Percentiles rank a stretch among this genome's conserved stretches.
These are phyloP conservation scores for Sciurus niger DNA, from an alignment of 2,113 vertebrate genomes.

Conservation along the genomic window DNA sequence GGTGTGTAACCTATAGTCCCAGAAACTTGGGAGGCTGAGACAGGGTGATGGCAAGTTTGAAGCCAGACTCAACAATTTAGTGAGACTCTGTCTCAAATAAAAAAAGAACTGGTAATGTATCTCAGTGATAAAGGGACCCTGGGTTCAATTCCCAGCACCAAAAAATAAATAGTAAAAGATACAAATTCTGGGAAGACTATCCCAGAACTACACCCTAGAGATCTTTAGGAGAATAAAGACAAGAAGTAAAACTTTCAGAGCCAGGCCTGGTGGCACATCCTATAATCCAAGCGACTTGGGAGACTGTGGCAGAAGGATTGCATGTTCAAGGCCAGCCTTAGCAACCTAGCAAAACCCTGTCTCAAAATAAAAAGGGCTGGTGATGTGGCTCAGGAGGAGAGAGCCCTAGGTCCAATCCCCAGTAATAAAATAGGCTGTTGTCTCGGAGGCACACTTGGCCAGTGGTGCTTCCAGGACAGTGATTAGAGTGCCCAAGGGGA, in stretches of 20 bases:
- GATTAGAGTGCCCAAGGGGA: background rate
- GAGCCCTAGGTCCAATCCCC: background rate
- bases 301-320: background rate
- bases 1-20: too few species aligned
- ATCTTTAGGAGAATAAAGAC: background rate
- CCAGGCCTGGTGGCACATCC: background rate
- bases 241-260: too few species aligned
- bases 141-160: too few species aligned
- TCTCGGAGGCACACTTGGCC: background rate
- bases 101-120: too few species aligned
- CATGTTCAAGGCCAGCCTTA: background rate
- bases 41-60: too few species aligned
- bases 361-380: background rate
- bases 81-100: too few species aligned
- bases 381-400: background rate
- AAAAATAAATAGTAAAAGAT: background rate
- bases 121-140: too few species aligned
- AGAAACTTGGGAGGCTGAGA: too few species aligned
- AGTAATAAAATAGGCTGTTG: background rate
- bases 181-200: background rate
- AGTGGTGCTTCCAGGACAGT: background rate
- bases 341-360: background rate
- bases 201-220: background rate
- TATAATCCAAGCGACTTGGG: background rate
- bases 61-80: too few species aligned